phyloP scores from a whole-genome alignment of 2,113 vertebrate genomes.

The Scartelaos histophorus region DNA sequence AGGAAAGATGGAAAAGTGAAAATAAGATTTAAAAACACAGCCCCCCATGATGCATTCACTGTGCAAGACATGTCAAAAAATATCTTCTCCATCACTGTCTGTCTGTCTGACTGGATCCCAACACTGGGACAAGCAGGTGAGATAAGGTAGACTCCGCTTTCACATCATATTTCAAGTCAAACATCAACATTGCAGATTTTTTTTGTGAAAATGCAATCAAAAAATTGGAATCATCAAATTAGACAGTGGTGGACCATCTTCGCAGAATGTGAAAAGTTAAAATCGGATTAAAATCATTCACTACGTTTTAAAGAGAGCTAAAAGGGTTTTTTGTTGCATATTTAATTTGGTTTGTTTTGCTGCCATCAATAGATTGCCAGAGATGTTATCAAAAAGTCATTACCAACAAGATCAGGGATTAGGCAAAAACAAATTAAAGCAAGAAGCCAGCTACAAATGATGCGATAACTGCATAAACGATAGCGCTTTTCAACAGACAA shows the following conservation, averaged over 20 bases:
- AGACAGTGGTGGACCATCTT: background rate
- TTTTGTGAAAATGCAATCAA: background rate
- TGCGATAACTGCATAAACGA: background rate
- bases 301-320: background rate
- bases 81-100: conserved; percentile 3
- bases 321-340: background rate
- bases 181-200: background rate
- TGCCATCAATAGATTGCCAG: background rate
- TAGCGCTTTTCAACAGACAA: background rate
- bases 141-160: background rate
- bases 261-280: background rate
- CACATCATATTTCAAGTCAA: conserved; percentile 5
- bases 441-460: background rate
- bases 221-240: background rate
- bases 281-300: conserved; percentile 4
- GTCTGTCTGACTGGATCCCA: conserved; percentile 7
- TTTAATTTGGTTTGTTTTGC: background rate
- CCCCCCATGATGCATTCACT: conserved; percentile 3
- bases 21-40: conserved; percentile 1
- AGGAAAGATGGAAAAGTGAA: background rate
- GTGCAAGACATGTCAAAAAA: background rate
- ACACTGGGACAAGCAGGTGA: background rate
- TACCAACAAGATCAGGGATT: conserved; percentile 7
- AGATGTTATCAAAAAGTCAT: conserved; percentile 3
- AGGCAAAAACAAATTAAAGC: conserved; percentile 14